Conservation (phyloP, 2,113 vertebrate species). For the Pelmatolapia mariae region DNA sequence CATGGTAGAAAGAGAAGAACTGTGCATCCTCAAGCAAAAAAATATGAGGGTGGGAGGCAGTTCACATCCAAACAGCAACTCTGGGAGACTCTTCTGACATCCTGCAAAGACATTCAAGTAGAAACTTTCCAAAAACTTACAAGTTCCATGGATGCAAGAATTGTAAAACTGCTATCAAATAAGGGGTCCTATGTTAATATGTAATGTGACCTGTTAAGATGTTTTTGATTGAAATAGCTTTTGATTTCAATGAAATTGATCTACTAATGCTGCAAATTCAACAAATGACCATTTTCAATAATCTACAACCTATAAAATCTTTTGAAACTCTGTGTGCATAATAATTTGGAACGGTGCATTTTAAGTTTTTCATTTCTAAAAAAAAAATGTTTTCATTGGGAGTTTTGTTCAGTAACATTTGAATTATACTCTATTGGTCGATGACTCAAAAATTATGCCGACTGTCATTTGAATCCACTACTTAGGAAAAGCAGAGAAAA, state of each 20-base stretch:
- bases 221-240: neutral
- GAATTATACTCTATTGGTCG: neutral
- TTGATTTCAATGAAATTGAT: neutral
- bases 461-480: neutral
- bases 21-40: neutral
- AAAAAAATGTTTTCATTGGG: neutral
- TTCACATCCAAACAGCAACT: neutral
- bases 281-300: neutral
- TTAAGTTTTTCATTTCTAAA: neutral
- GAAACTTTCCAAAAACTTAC: neutral
- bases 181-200: neutral
- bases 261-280: neutral
- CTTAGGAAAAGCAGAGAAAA: neutral
- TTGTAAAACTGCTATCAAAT: neutral
- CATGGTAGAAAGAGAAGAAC: neutral
- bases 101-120: neutral
- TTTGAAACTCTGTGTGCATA: neutral
- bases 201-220: neutral
- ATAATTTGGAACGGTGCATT: neutral
- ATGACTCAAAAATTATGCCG: too few relatives aligned
- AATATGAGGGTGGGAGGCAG: neutral
- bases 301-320: neutral
- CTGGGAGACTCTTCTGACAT: fast-evolving
- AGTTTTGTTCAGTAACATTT: neutral
- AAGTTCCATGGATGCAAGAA: neutral